Percentiles rank a stretch among this genome's conserved stretches.
Evolutionary conservation across 2,113 vertebrate genomes (phyloP).

Genomic region (Herpailurus yagouaroundi): DNA sequence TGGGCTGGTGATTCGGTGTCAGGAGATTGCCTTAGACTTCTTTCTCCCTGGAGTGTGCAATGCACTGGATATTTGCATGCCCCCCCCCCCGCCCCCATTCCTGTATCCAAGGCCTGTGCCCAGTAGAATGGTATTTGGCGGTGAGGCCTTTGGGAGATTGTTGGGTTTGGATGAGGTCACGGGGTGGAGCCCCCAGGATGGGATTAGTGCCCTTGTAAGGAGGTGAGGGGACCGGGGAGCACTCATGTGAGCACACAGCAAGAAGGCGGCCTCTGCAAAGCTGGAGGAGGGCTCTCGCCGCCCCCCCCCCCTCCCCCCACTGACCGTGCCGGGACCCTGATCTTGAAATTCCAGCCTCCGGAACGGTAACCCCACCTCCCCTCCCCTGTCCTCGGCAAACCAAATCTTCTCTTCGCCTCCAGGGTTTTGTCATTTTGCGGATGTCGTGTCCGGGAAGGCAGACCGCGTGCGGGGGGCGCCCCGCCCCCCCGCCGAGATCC

Average conservation of each 20-base stretch:
- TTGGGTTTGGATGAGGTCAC: neutral
- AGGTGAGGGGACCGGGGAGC: neutral
- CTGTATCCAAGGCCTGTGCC: neutral
- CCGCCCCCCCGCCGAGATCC: fast-evolving
- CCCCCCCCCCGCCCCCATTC: neutral
- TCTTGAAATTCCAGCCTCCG: neutral
- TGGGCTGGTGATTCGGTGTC: neutral
- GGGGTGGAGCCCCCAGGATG: too few relatives aligned
- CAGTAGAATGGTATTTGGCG: neutral
- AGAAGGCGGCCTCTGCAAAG: neutral
- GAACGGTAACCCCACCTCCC: too few relatives aligned
- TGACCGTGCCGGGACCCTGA: fast-evolving
- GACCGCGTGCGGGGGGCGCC: fast-evolving
- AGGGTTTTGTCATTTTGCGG: fast-evolving
- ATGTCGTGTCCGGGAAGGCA: fast-evolving
- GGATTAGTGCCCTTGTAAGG: neutral
- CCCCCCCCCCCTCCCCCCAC: neutral
- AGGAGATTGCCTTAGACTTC: neutral
- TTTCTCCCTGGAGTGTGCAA: neutral
- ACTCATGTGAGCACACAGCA: fast-evolving
- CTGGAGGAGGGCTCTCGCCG: too few relatives aligned
- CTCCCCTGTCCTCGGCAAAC: neutral
- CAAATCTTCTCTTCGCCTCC: neutral
- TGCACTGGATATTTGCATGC: neutral
- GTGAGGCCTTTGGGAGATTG: neutral